Percentiles rank a stretch among this genome's conserved stretches.
phyloP scores from a whole-genome alignment of 92 coral and sea anemone genomes.

The Umimayanthus kanabou region DNA sequence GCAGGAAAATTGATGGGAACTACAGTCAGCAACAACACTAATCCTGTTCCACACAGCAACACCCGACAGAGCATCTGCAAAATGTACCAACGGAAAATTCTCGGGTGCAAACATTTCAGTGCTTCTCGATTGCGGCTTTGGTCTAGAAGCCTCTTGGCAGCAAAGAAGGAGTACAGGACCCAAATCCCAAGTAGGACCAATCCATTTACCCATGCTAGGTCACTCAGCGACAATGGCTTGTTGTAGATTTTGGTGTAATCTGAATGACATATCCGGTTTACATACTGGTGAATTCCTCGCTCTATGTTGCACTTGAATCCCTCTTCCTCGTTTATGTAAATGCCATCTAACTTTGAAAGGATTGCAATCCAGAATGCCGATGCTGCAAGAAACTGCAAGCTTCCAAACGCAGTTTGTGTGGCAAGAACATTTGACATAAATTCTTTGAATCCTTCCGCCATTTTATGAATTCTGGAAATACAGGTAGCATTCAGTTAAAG shows the following conservation, averaged over 20 bases:
- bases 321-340: constrained; percentile 32
- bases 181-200: constrained; percentile 10
- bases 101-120: constrained; percentile 29
- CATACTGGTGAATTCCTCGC: constrained; percentile 31
- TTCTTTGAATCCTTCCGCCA: constrained; percentile 41
- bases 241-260: constrained; percentile 33
- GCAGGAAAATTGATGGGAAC: constrained; percentile 24
- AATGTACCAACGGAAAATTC: constrained; percentile 42
- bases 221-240: constrained; percentile 24
- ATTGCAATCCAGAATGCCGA: constrained; percentile 39
- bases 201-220: constrained; percentile 37
- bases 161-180: constrained; percentile 39
- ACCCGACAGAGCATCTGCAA: constrained; percentile 31
- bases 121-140: constrained; percentile 39
- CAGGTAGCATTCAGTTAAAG: neutral
- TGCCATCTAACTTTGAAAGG: constrained; percentile 28
- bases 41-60: constrained; percentile 23
- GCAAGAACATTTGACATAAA: constrained; percentile 42
- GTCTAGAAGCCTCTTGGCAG: constrained; percentile 36
- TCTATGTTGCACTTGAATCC: constrained; percentile 20
- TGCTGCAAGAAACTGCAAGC: constrained; percentile 28
- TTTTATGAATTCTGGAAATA: constrained; percentile 17
- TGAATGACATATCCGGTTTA: constrained; percentile 41
- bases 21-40: constrained; percentile 16
- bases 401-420: constrained; percentile 42